Evolutionary conservation across 1,140 invertebrate genomes (phyloP).

Genomic region (Solenopsis fugax): DNA sequence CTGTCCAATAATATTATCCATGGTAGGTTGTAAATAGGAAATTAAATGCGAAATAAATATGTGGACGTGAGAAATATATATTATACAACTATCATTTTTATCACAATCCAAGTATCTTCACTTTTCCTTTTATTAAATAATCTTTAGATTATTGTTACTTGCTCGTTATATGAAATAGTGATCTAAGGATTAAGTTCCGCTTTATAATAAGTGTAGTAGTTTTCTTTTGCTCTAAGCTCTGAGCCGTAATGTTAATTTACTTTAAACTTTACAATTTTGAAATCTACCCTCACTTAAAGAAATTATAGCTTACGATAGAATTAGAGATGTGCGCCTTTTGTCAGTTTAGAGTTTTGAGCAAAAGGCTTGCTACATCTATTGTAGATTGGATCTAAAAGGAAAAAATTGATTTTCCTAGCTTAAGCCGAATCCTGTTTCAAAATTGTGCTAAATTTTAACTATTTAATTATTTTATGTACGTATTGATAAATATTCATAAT

Average conservation of each 20-base stretch:
- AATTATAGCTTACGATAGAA: too few relatives aligned
- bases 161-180: background rate
- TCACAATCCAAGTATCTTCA: slow-evolving; percentile 7
- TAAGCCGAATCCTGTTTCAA: background rate
- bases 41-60: slow-evolving; percentile 71
- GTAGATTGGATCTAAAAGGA: too few relatives aligned
- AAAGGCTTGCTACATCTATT: too few relatives aligned
- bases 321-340: too few relatives aligned
- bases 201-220: too few relatives aligned
- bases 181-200: slow-evolving; percentile 20
- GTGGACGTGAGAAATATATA: slow-evolving; percentile 66
- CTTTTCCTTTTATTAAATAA: slow-evolving; percentile 31
- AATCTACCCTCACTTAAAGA: too few relatives aligned
- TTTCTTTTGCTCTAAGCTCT: too few relatives aligned
- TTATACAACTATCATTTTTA: slow-evolving; percentile 61
- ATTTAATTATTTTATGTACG: slow-evolving; percentile 10
- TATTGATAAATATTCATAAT: background rate
- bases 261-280: too few relatives aligned
- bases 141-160: slow-evolving; percentile 38
- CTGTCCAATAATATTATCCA: slow-evolving; percentile 82
- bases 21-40: slow-evolving; percentile 83
- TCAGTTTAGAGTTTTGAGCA: too few relatives aligned
- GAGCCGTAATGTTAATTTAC: too few relatives aligned
- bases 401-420: background rate
- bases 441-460: slow-evolving; percentile 3